These are phyloP conservation scores for Myanophis thanlyinensis DNA, from an alignment of 2,113 vertebrate genomes.

Conservation along the genomic window DNA sequence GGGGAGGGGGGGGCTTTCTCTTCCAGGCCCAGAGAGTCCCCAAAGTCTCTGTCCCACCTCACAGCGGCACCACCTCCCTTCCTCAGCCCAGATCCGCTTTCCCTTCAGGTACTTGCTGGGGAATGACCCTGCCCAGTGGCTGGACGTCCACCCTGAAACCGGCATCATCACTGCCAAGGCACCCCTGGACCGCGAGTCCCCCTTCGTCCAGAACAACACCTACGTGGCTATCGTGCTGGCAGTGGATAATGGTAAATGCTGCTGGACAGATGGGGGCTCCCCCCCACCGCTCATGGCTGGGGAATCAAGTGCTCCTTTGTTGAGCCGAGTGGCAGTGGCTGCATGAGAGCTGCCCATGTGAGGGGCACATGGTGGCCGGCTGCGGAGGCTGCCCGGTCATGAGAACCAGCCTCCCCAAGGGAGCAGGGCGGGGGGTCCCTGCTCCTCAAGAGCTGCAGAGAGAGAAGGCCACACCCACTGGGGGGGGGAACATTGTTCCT, in stretches of 20 bases:
- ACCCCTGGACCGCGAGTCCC: conserved; percentile 79
- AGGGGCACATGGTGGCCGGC: conserved; percentile 14
- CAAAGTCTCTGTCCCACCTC: neutral
- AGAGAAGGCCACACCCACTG: neutral
- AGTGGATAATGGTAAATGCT: conserved; percentile 76
- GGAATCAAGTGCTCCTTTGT: conserved; percentile 44
- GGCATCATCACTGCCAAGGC: conserved; percentile 71
- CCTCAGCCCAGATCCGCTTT: neutral
- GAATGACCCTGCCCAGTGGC: conserved; percentile 78
- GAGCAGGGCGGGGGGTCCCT: neutral
- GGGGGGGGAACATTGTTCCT: neutral
- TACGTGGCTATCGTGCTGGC: conserved; percentile 78
- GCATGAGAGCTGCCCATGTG: neutral
- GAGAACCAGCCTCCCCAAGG: neutral
- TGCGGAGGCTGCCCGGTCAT: neutral
- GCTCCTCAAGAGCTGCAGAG: neutral
- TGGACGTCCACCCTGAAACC: conserved; percentile 65
- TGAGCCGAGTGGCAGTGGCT: neutral
- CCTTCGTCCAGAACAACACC: conserved; percentile 70
- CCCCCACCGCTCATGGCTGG: too few relatives aligned
- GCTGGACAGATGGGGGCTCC: neutral
- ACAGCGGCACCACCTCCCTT: neutral
- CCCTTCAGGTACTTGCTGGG: conserved; percentile 76
- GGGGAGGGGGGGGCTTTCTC: too few relatives aligned
- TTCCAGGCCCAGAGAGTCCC: neutral